phyloP scores from a whole-genome alignment of 2,113 vertebrate species.

The Lethenteron reissneri region DNA sequence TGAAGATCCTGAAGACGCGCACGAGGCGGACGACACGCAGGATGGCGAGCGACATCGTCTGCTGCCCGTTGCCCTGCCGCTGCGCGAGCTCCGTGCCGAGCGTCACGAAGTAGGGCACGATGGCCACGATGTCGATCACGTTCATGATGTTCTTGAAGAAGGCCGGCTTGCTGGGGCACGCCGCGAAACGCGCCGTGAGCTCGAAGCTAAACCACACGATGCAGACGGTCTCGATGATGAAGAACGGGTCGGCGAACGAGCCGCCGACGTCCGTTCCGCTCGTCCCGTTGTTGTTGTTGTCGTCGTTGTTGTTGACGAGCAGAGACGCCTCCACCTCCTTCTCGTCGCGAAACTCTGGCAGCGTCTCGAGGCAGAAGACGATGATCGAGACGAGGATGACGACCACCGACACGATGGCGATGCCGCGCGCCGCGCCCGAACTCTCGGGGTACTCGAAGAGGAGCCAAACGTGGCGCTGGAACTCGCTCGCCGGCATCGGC shows the following conservation, averaged over 20 bases:
- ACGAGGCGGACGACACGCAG: constrained; percentile 73
- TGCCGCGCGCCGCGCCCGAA: constrained; percentile 45
- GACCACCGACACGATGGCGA: constrained; percentile 66
- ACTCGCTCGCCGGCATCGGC: no score
- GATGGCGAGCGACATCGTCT: constrained; percentile 82
- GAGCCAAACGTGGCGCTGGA: no score
- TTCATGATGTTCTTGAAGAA: constrained; percentile 95
- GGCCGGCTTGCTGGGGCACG: constrained; percentile 62
- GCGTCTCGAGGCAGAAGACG: constrained; percentile 73
- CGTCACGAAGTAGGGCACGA: constrained; percentile 83
- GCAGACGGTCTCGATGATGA: constrained; percentile 68
- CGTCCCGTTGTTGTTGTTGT: no score
- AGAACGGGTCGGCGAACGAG: constrained; percentile 73
- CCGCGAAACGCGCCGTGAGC: constrained; percentile 45
- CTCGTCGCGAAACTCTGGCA: constrained; percentile 55
- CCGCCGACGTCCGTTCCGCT: constrained; percentile 16
- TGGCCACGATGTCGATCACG: constrained; percentile 73
- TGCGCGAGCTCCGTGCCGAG: constrained; percentile 52
- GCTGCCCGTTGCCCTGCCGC: constrained; percentile 46
- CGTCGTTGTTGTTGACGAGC: no score
- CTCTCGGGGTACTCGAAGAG: constrained; percentile 64
- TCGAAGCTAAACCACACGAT: constrained; percentile 86
- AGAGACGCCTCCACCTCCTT: no score
- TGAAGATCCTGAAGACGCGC: constrained; percentile 88
- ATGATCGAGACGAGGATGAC: constrained; percentile 77